Percentiles rank a stretch among this genome's conserved stretches.
Conservation (phyloP, 2,113 vertebrate genomes). For the Pygathrix nemaeus region DNA sequence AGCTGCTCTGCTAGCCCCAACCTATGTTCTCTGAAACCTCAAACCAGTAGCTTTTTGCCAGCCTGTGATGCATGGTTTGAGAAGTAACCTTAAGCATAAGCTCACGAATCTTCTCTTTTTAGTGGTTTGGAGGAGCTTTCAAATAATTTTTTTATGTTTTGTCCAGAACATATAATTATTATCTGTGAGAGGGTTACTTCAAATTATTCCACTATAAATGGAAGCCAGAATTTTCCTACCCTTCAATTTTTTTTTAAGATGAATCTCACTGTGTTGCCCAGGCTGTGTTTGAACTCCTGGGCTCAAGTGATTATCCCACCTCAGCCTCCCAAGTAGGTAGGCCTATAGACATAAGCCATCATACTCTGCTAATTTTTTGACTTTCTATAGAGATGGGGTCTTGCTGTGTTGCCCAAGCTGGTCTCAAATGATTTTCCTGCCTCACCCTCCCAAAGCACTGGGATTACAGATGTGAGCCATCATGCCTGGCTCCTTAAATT, state of each 20-base stretch:
- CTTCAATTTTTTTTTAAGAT: not conserved
- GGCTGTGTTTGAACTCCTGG: not conserved
- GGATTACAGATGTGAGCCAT: not conserved
- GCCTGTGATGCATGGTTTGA: not conserved
- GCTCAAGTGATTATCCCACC: not conserved
- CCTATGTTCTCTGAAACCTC: not conserved
- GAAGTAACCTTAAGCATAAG: not conserved
- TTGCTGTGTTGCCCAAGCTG: not conserved
- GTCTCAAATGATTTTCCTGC: not conserved
- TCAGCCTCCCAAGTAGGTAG: not conserved
- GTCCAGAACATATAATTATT: not conserved
- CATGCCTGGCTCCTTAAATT: not conserved
- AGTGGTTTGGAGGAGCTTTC: not conserved
- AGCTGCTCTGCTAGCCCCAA: not conserved
- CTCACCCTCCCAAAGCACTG: not conserved
- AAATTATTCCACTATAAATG: not conserved
- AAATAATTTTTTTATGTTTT: not conserved
- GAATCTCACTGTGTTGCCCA: not conserved
- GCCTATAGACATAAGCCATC: not conserved
- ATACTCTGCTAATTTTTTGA: not conserved
- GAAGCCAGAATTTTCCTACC: not conserved
- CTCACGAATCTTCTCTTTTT: not conserved
- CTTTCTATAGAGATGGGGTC: not conserved
- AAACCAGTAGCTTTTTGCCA: not conserved
- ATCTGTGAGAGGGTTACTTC: not conserved